These are phyloP conservation scores for Noctua janthe DNA, from an alignment of 2,888 invertebrate genomes.

Conservation along the genomic window DNA sequence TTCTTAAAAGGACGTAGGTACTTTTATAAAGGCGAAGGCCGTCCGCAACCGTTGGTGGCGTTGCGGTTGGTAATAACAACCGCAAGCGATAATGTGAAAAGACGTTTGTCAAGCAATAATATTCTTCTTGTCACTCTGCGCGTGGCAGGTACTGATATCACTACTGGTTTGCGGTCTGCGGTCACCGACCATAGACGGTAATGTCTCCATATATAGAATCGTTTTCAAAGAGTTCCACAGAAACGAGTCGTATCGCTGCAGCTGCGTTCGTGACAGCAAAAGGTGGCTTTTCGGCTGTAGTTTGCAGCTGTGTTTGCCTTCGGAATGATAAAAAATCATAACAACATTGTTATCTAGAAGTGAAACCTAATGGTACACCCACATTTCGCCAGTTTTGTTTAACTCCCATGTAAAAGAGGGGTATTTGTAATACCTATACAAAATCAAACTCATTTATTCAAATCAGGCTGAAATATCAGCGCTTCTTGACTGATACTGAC, in stretches of 20 bases:
- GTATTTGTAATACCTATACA: neutral
- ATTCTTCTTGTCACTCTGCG: neutral
- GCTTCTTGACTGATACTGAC: neutral
- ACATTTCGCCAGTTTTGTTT: neutral
- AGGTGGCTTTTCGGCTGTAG: neutral
- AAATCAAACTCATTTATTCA: neutral
- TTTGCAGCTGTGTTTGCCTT: neutral
- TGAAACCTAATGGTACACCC: neutral
- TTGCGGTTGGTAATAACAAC: neutral
- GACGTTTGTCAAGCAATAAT: neutral
- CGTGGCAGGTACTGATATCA: neutral
- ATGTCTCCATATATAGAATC: neutral
- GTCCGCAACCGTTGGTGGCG: neutral
- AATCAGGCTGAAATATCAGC: neutral
- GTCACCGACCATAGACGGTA: neutral
- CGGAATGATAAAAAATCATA: neutral
- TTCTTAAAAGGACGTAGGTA: neutral
- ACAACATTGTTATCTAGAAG: neutral
- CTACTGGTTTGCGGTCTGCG: neutral
- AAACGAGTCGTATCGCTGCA: neutral
- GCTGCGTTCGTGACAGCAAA: neutral
- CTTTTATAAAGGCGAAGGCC: neutral
- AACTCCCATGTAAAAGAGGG: neutral
- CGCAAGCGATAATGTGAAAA: neutral
- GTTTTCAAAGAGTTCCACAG: neutral